Conservation (phyloP, 2,113 vertebrate genomes). For the Onychostoma macrolepis region DNA sequence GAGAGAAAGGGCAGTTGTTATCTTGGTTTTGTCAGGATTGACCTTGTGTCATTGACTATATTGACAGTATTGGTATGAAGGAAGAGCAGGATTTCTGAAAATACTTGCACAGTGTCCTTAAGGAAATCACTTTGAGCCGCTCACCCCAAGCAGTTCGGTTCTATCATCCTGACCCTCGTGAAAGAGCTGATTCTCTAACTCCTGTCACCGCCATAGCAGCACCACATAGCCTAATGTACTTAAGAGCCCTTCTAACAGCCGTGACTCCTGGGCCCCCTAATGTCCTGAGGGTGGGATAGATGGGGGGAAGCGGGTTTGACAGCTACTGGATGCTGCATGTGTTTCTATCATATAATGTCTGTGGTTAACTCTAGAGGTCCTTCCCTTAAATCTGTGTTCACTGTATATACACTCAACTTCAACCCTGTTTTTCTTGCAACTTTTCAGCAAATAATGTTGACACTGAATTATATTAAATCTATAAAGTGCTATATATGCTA, state of each 20-base stretch:
- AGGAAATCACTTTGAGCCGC: conserved; percentile 82
- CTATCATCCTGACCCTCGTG: conserved; percentile 56
- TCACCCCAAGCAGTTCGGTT: conserved; percentile 64
- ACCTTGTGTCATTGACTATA: conserved; percentile 24
- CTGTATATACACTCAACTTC: not conserved
- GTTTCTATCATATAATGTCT: conserved; percentile 9
- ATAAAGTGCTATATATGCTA: not conserved
- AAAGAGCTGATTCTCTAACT: conserved; percentile 89
- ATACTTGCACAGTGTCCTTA: conserved; percentile 79
- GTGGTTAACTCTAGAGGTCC: not conserved
- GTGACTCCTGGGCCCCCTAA: conserved; percentile 85
- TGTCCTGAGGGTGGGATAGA: conserved; percentile 77
- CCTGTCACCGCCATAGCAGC: conserved; percentile 85
- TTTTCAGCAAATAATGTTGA: conserved; percentile 44
- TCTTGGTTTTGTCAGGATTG: conserved; percentile 33
- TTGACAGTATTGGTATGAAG: not conserved
- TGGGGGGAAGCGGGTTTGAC: conserved; percentile 57
- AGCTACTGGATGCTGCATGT: conserved; percentile 32
- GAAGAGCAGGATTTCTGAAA: conserved; percentile 75
- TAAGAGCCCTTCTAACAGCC: conserved; percentile 90
- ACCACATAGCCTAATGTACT: conserved; percentile 85
- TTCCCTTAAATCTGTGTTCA: not conserved
- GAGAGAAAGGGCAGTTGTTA: conserved; percentile 5
- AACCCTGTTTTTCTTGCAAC: not conserved
- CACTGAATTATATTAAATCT: not conserved